These are phyloP conservation scores for Philhelius pedissequus DNA, from an alignment of 2,888 invertebrate species.

Conservation along the genomic window DNA sequence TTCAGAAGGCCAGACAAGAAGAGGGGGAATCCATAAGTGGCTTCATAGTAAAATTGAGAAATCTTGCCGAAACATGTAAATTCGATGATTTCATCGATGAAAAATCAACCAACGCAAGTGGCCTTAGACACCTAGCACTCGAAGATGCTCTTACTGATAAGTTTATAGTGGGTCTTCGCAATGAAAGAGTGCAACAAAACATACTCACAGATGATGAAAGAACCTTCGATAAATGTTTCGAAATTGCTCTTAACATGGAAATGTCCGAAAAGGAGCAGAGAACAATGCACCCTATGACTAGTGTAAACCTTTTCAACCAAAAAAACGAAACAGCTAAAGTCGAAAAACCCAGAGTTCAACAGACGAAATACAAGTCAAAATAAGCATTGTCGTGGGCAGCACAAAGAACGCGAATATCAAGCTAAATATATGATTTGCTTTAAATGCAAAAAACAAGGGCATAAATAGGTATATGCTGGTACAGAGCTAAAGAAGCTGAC, in stretches of 20 bases:
- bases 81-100: conserved; percentile 3
- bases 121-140: neutral
- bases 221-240: conserved; percentile 5
- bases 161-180: conserved; percentile 26
- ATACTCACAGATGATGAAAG: conserved; percentile 2
- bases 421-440: neutral
- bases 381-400: too few species aligned
- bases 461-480: conserved; percentile 3
- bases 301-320: neutral
- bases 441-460: conserved; percentile 15
- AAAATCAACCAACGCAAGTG: neutral
- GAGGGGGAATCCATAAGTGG: conserved; percentile 24
- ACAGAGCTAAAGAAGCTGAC: neutral
- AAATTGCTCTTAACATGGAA: conserved; percentile 13
- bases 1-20: conserved; percentile 22
- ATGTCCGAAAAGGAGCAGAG: conserved; percentile 9
- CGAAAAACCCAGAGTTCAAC: neutral
- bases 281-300: neutral
- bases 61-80: conserved; percentile 2
- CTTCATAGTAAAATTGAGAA: conserved; percentile 16
- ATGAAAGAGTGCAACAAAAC: conserved; percentile 18
- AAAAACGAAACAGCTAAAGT: neutral
- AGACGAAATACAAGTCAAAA: neutral
- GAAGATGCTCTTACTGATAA: conserved; percentile 35
- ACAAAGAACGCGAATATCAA: too few species aligned